Evolutionary conservation across 2,113 vertebrate genomes (phyloP), one percentile per base, ranked within the genome.

Genomic region (Oxygymnocypris stewartii): DNA sequence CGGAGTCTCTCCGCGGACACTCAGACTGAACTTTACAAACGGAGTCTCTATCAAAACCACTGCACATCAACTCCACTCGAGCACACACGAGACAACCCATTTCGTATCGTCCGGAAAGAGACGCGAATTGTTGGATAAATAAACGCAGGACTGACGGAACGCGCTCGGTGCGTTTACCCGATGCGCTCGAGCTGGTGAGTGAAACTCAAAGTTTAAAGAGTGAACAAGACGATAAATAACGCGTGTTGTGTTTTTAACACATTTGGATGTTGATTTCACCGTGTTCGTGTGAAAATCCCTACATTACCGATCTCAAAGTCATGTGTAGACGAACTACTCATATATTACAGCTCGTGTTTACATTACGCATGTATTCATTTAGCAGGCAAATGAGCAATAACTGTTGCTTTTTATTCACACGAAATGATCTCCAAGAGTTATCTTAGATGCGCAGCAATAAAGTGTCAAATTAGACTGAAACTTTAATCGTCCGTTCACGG

Each of bases 121-220:
- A 71, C 16, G 5, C 42, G 63, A 44, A 3, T 9, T 51, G 16
- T 47, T 82, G 81, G 81, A 82, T 82, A 71, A 8, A 71, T 71
- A 35, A 82, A 31, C 25, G 9, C 63, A 23, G 44, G 44, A 67
- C 42, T 23, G 44, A 49, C 63, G 25, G 63, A 69, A 31, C 80
- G 63, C 63, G 44, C 44, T 20, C 79, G 79, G 40, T 47, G 79
- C 79, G n/a, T 82, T 69, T 14, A 10, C 44, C 37, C 35, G 80
- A 69, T 82, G 80, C 80, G 80, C 80, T 82, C 28, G 63, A 82
- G 81, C 81, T 82, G 81, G 81, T 82, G 81, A 82, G 80, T 82
- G 25, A 67, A 67, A 69, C 63, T 28, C n/a, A 14, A 31, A 37
- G 51, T 59, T 37, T 79, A 37, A 76, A 28, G 6, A 40, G 47